Conservation (phyloP, 2,888 invertebrate genomes). For the Rhynchonema sp. region DNA sequence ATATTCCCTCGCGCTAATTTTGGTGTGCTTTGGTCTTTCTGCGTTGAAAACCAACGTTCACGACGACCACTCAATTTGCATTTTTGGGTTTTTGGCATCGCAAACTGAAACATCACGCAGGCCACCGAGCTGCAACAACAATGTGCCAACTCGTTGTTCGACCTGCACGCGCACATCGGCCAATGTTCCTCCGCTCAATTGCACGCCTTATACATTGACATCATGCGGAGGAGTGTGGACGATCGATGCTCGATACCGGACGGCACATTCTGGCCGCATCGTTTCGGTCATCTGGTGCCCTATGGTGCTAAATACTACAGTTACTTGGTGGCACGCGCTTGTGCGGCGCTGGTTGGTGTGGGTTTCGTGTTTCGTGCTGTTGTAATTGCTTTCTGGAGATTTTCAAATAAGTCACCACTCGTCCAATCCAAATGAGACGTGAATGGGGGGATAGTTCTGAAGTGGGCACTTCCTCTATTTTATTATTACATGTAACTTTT, state of each 20-base stretch:
- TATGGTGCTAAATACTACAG: constrained; percentile 95
- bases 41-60: too few species aligned
- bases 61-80: too few species aligned
- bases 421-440: too few species aligned
- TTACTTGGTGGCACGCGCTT: constrained; percentile 39
- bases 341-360: constrained; percentile 75
- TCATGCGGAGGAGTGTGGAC: too few species aligned
- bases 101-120: too few species aligned
- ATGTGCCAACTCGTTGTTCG: constrained; percentile 29
- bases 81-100: too few species aligned
- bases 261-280: constrained; percentile 31
- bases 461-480: too few species aligned
- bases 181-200: not conserved
- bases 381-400: too few species aligned
- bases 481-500: too few species aligned
- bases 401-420: too few species aligned
- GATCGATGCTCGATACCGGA: not conserved
- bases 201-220: not conserved
- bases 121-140: constrained; percentile 73
- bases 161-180: constrained; percentile 21
- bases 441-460: too few species aligned
- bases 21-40: not conserved
- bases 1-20: not conserved
- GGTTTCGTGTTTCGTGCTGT: too few species aligned
- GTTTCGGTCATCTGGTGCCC: constrained; percentile 86